Evolutionary conservation across 1,140 invertebrate genomes (phyloP), one percentile per base, ranked within the genome.

Genomic region (Zaprionus ornatus): DNA sequence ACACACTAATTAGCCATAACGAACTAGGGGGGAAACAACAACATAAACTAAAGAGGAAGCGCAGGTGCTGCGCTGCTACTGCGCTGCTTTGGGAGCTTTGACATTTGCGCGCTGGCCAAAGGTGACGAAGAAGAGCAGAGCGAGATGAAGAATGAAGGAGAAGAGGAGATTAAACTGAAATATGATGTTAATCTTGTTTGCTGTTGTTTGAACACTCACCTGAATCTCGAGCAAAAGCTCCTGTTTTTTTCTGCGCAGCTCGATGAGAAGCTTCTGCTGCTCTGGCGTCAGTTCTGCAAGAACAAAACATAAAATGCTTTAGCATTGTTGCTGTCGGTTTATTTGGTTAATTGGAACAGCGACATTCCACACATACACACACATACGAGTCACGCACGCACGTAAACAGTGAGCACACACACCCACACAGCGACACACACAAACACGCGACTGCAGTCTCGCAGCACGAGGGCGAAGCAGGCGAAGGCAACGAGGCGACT

Each of bases 201-300:
- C 15, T 17, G 10, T 70, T 62, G 45, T 48, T 12, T 6, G 4
- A 19, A 32, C 17, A 93, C 95, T 95, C 93, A 98, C 97, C 96
- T 98, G 97, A 90, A 99, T 99, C 95, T 99, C 98, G 64, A 97
- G 94, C 67, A 98, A 93, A 70, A 99, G 93, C 93, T 98, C 97
- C 71, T 96, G 96, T 93, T 98, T 99, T 86, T 97, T 95, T 85
- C 97, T 94, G 79, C 98, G 94, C 84, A 99, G 98, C 91, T 98
- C 97, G 77, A 97, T 96, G 65, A 99, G 94, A 79, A 97, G 95
- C 93, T 98, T 97, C 90, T 98, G 97, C 93, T 99, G 97, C 90
- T 98, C 97, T 25, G 95, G 95, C 66, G 97, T 98, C 90, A 99
- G 93, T 95, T 99, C 98, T 98, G 94, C 67, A 96, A 96, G 65